phyloP scores from a whole-genome alignment of 2,888 invertebrate species.

The Amblyteles armatorius region DNA sequence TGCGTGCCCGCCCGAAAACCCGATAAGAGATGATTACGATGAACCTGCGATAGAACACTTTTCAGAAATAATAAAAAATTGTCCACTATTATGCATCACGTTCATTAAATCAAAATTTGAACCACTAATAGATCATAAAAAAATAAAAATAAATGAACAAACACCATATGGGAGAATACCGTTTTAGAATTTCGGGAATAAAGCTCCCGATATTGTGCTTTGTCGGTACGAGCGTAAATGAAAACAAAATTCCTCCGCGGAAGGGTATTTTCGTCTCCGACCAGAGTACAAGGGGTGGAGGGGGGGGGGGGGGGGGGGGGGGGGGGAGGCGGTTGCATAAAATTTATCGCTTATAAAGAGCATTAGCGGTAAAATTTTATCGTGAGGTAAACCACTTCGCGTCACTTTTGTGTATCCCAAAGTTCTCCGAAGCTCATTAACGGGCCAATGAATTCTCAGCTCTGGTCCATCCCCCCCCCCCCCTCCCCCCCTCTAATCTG shows the following conservation, averaged over 20 bases:
- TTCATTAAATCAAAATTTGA: no score
- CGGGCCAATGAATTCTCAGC: background rate
- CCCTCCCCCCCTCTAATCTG: background rate
- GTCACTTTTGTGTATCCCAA: background rate
- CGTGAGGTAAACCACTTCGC: background rate
- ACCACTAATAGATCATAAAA: no score
- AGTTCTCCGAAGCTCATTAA: background rate
- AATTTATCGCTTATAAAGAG: background rate
- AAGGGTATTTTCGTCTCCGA: conserved; percentile 11
- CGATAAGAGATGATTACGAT: background rate
- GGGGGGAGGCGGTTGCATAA: background rate
- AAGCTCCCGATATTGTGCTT: background rate
- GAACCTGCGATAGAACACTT: background rate
- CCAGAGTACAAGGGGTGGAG: background rate
- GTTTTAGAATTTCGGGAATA: no score
- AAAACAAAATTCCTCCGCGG: conserved; percentile 9
- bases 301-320: no score
- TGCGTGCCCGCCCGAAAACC: background rate
- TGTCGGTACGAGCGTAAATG: background rate
- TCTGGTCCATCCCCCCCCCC: background rate
- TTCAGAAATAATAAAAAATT: background rate
- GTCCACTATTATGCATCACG: no score
- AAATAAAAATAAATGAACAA: no score
- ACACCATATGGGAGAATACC: no score
- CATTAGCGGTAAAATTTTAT: conserved; percentile 27